Conservation (phyloP, 2,888 invertebrate species). For the Ectemnius cavifrons region DNA sequence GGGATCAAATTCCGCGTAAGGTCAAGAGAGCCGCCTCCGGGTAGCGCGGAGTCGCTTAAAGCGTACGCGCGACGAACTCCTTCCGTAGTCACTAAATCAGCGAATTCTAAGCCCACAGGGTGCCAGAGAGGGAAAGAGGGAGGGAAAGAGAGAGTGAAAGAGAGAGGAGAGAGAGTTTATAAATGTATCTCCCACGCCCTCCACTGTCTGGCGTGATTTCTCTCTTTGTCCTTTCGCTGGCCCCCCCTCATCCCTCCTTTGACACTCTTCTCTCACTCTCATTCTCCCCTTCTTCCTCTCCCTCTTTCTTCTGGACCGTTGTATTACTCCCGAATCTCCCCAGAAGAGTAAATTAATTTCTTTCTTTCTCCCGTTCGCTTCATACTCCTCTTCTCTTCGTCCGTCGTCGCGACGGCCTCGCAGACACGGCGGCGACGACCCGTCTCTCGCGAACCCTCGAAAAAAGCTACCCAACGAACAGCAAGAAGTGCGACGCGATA, state of each 20-base stretch:
- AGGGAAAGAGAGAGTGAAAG: no score
- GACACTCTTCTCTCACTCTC: slow-evolving; percentile 8
- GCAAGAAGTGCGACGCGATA: slow-evolving; percentile 35
- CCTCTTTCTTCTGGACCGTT: slow-evolving; percentile 20
- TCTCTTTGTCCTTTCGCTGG: slow-evolving; percentile 53
- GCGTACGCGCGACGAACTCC: slow-evolving; percentile 55
- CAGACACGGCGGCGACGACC: slow-evolving; percentile 31
- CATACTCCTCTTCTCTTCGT: slow-evolving; percentile 6
- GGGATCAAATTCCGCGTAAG: background rate
- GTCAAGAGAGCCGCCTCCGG: slow-evolving; percentile 3
- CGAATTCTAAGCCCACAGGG: slow-evolving; percentile 64
- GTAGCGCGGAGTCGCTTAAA: slow-evolving; percentile 39
- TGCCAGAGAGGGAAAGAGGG: slow-evolving; percentile 18
- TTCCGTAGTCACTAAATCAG: slow-evolving; percentile 67
- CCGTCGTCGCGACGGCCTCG: background rate
- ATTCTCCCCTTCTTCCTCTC: slow-evolving; percentile 30
- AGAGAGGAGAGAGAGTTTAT: slow-evolving; percentile 63
- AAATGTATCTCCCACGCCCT: slow-evolving; percentile 76
- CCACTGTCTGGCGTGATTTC: slow-evolving; percentile 68
- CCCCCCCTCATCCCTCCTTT: background rate
- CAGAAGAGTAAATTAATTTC: slow-evolving; percentile 64
- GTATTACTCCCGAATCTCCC: slow-evolving; percentile 62
- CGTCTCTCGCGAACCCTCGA: background rate
- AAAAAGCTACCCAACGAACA: slow-evolving; percentile 19
- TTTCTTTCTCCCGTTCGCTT: slow-evolving; percentile 49